Evolutionary conservation across 1,140 invertebrate genomes (phyloP), one percentile per base, ranked within the genome.

Genomic region (Drosophila biarmipes): DNA sequence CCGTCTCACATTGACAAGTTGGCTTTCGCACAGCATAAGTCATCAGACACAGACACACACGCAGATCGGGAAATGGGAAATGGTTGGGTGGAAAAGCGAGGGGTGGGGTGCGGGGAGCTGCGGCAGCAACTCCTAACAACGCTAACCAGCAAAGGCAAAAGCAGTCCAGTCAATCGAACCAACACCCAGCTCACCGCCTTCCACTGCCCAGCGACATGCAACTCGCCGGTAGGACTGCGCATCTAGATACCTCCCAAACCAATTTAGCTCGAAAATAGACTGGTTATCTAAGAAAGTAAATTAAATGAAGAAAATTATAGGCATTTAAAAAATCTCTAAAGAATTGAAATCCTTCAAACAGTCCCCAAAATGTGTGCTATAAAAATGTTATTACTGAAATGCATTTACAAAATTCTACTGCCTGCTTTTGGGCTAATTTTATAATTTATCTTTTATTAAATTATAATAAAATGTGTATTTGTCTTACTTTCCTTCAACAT

Each of bases 1-100:
- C 66, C 59, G 59, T 73, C 79, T 68, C 67, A 57, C 82, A 82
- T 87, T 87, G 82, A 87, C 82, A 87, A 87, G 84, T 87, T 87
- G 78, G 82, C 82, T 87, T 87, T 79, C 56, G 69, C 78, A 73
- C 74, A 72, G 73, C 71, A 72, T 17, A 62, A 54, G 66, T 57
- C 67, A 49, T 38, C 58, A 59, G n/a, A n/a, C 46, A 52, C 35
- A 43, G 40, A 58, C 43, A 31, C 55, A 61, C 43, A 53, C 38
- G 15, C n/a, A 45, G 11, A n/a, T 17, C 34, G 46, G 37, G 12
- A 38, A 73, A 43, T 27, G 27, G 58, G 21, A 53, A 53, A 35
- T 63, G 59, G 40, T 19, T 10, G 29, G 19, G 4, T 15, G 38
- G 24, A 3, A 21, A 21, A 43, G 8, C 8, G 37, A 11, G 14